Evolutionary conservation across 2,888 invertebrate species (phyloP).

Genomic region (Terebella lapidaria): DNA sequence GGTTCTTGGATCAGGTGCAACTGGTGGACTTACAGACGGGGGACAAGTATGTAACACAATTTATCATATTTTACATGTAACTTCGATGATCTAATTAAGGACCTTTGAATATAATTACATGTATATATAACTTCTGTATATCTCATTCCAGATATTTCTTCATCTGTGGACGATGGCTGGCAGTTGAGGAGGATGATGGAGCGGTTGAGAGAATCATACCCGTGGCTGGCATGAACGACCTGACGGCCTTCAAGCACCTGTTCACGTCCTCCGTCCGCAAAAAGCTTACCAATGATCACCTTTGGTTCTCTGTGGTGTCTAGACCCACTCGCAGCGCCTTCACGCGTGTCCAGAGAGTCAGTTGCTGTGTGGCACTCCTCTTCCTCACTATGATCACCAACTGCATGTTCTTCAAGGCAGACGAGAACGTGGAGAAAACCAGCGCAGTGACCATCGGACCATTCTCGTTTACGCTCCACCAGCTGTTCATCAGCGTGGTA

Average conservation of each 20-base stretch:
- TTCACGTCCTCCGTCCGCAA: constrained; percentile 45
- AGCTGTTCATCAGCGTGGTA: constrained; percentile 48
- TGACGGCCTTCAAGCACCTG: constrained; percentile 44
- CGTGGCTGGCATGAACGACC: constrained; percentile 47
- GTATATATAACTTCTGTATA: too few relatives aligned
- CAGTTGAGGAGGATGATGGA: constrained; percentile 51
- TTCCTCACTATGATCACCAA: constrained; percentile 54
- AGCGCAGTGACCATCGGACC: constrained; percentile 47
- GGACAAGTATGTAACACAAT: constrained; percentile 34
- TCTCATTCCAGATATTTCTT: constrained; percentile 43
- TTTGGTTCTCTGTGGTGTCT: constrained; percentile 52
- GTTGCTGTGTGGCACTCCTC: constrained; percentile 49
- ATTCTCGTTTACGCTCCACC: constrained; percentile 53
- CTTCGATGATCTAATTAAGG: too few relatives aligned
- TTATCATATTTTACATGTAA: not conserved
- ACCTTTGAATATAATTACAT: too few relatives aligned
- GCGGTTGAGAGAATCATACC: constrained; percentile 50
- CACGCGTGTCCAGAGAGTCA: constrained; percentile 52
- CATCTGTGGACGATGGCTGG: constrained; percentile 50
- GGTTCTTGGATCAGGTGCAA: constrained; percentile 49
- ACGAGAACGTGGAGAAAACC: constrained; percentile 25
- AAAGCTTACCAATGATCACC: constrained; percentile 51
- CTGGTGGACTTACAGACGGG: constrained; percentile 49
- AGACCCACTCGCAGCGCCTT: constrained; percentile 49
- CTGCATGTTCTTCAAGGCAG: constrained; percentile 51